Base-by-base conservation (phyloP, 2,888 invertebrate genomes). In the Athripsodes cinereus region DNA sequence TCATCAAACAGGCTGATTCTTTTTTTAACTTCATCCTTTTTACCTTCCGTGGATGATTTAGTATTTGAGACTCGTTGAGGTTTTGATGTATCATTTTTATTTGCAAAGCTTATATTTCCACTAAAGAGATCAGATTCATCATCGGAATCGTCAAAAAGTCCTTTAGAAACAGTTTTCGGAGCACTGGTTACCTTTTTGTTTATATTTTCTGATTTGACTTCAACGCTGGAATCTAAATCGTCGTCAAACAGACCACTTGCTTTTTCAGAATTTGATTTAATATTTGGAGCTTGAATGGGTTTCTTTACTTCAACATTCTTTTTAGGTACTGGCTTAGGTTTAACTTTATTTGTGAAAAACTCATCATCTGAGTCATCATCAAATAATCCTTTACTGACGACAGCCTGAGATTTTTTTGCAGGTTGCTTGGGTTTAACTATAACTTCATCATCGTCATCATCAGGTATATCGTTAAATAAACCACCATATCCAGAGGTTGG, bases 261-360 rank as follows among this genome's bases (percentile, higher is more conserved):
- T 1, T 73, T 66, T 62, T 74, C 72, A 0, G 72, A 5, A 19
- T 10, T n/a, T 11, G 8, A 8, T 40, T 40, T 40, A 13, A 16
- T 16, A 13, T 13, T 40, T 13, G 40, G 5, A 8, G 40, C 13
- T 40, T 13, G 40, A n/a, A n/a, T n/a, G 1, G 19, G 13, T 26
- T 13, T 47, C 40, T 21, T 54, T 10, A 48, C 19, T 18, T 11
- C 34, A 31, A 19, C 40, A 66, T 2, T 72, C 68, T 35, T 22
- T 19, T 47, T 51, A 18, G 2, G 21, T 16, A 16, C 35, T 8
- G 26, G 1, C 6, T 47, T 47, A 31, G 52, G 13, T 55, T 55
- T 52, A 11, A 40, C 11, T n/a, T 40, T 44, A 47, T 19, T 52
- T 11, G 52, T 44, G 69, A 66, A 61, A 70, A 72, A 16, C 55